Evolutionary conservation across 2,888 invertebrate genomes (phyloP).

Genomic region (Ochlodes sylvanus): DNA sequence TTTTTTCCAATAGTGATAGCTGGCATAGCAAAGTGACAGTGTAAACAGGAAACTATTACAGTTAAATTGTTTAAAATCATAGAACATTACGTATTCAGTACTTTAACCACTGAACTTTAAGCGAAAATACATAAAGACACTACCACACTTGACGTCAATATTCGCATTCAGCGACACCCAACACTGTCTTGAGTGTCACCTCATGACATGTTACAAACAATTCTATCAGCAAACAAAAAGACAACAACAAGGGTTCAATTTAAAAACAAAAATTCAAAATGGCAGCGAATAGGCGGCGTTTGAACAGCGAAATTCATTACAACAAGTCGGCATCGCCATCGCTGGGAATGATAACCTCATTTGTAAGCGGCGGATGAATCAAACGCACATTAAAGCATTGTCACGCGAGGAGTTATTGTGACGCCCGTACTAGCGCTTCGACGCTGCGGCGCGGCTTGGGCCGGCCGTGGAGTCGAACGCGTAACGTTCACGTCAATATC

Average conservation of each 20-base stretch:
- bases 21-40: no score
- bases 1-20: no score
- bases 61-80: no score
- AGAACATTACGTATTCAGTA: no score
- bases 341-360: slow-evolving; percentile 83
- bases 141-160: no score
- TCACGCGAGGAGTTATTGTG: slow-evolving; percentile 82
- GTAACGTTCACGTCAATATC: neutral
- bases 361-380: slow-evolving; percentile 79
- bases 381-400: slow-evolving; percentile 83
- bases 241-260: neutral
- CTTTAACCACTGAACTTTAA: no score
- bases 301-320: slow-evolving; percentile 77
- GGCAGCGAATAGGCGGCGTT: slow-evolving; percentile 48
- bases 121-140: no score
- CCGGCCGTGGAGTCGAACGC: slow-evolving; percentile 48
- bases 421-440: slow-evolving; percentile 78
- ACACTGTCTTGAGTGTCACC: no score
- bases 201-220: neutral
- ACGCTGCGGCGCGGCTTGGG: slow-evolving; percentile 56
- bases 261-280: slow-evolving; percentile 32
- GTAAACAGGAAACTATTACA: no score
- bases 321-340: slow-evolving; percentile 57
- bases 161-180: no score
- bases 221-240: neutral